A percentile compares a stretch with the other conserved stretches of the same genome.
These are phyloP conservation scores for Chauna torquata DNA, from an alignment of 2,113 vertebrate species.

Conservation along the genomic window DNA sequence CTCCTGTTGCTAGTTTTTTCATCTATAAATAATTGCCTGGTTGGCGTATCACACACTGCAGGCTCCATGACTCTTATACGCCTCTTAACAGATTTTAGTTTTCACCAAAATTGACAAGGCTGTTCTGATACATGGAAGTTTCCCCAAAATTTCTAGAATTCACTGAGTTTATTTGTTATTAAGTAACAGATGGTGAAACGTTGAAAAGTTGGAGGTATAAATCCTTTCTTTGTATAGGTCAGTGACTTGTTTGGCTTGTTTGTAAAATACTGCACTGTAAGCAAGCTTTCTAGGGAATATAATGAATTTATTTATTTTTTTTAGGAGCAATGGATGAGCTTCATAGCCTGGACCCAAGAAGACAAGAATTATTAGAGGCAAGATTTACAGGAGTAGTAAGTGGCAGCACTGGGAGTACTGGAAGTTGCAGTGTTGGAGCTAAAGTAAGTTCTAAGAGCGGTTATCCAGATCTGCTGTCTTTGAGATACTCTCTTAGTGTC, in stretches of 20 bases:
- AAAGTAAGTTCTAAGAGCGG: conserved; percentile 84
- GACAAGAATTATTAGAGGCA: conserved; percentile 97
- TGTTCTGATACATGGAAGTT: neutral
- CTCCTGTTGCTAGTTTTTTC: conserved; percentile 1
- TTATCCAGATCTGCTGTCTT: neutral
- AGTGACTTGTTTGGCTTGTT: neutral
- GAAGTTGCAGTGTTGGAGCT: conserved; percentile 95
- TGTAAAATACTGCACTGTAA: conserved; percentile 7
- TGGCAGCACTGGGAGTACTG: conserved; percentile 95
- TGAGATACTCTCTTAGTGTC: neutral
- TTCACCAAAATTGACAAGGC: neutral
- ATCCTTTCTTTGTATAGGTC: neutral
- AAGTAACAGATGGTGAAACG: neutral
- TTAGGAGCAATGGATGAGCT: conserved; percentile 99
- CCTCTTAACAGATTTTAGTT: neutral
- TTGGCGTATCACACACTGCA: neutral
- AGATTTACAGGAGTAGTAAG: conserved; percentile 96
- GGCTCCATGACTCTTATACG: neutral
- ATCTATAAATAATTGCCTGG: conserved; percentile 17
- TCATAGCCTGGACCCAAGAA: conserved; percentile 98
- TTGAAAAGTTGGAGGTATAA: neutral
- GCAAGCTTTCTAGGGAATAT: neutral
- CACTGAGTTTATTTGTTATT: neutral
- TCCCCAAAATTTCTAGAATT: neutral
- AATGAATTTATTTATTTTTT: neutral